Conservation (phyloP, 1,140 invertebrate genomes). For the Zaprionus kolodkinae region DNA sequence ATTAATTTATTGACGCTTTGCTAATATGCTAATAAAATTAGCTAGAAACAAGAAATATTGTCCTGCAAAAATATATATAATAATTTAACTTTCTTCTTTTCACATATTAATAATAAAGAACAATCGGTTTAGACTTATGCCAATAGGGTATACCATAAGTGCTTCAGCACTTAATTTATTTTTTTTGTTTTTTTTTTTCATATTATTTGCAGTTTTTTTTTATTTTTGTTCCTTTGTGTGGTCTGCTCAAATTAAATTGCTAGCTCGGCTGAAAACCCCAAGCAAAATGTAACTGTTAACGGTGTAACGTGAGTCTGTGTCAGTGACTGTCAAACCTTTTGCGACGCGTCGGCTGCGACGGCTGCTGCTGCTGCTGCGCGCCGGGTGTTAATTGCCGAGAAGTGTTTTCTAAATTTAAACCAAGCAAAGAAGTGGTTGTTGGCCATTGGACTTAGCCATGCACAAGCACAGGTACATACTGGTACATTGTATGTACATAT, state of each 20-base stretch:
- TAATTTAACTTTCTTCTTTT: no score
- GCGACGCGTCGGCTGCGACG: background rate
- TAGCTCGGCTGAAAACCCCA: slow-evolving; percentile 29
- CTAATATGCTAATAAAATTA: no score
- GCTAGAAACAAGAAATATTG: no score
- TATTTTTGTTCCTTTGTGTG: slow-evolving; percentile 5
- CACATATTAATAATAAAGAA: no score
- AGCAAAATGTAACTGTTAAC: slow-evolving; percentile 34
- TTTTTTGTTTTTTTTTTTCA: background rate
- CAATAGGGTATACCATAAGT: no score
- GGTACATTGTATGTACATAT: no score
- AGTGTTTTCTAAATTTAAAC: slow-evolving; percentile 26
- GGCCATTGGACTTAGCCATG: slow-evolving; percentile 16
- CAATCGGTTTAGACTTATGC: no score
- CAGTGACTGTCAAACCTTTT: slow-evolving; percentile 27
- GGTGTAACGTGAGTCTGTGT: background rate
- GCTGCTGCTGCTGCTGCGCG: slow-evolving; percentile 20
- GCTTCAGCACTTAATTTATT: background rate
- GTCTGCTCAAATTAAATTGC: slow-evolving; percentile 31
- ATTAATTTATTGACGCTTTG: no score
- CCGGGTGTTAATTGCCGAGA: slow-evolving; percentile 39
- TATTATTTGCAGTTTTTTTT: slow-evolving; percentile 9
- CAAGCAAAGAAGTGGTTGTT: slow-evolving; percentile 26
- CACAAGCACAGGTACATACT: background rate
- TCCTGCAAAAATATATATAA: no score